These are phyloP conservation scores for Steinernema scapterisci DNA, from an alignment of 2,888 invertebrate genomes.

Conservation along the genomic window DNA sequence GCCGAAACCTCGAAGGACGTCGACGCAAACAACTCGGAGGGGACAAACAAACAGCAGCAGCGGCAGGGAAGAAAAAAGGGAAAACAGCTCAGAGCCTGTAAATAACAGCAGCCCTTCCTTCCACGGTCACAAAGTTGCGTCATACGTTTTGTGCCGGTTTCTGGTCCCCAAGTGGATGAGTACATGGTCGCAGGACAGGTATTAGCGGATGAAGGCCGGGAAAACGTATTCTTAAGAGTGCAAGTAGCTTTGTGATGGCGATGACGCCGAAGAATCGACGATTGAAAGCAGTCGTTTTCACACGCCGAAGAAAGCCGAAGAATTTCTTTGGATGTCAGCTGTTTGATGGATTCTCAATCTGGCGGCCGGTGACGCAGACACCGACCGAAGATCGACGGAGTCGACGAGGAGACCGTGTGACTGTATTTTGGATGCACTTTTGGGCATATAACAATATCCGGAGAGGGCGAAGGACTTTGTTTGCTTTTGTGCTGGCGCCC, in stretches of 20 bases:
- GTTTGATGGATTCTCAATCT: constrained; percentile 2
- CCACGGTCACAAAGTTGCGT: constrained; percentile 18
- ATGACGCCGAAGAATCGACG: not conserved
- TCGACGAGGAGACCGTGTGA: not conserved
- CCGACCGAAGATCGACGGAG: not conserved
- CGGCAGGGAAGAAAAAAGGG: not conserved
- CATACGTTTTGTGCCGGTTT: constrained; percentile 17
- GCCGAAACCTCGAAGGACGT: not conserved
- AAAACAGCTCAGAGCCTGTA: not conserved
- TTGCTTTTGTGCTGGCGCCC: not conserved
- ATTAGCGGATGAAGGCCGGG: too few species aligned
- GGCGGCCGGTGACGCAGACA: not conserved
- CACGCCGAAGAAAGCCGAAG: too few species aligned
- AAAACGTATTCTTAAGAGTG: constrained; percentile 6
- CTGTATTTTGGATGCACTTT: not conserved
- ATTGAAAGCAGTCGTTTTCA: too few species aligned
- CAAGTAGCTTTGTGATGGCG: not conserved
- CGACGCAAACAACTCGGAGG: constrained; percentile 6
- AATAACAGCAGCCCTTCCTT: not conserved
- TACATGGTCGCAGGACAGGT: not conserved
- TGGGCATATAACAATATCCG: not conserved
- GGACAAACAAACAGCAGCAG: not conserved
- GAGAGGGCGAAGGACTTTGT: not conserved
- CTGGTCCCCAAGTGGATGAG: not conserved
- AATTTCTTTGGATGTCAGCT: not conserved